A percentile compares a stretch with the other conserved stretches of the same genome.
phyloP scores from a whole-genome alignment of 2,113 vertebrate species.

The Xiphias gladius region DNA sequence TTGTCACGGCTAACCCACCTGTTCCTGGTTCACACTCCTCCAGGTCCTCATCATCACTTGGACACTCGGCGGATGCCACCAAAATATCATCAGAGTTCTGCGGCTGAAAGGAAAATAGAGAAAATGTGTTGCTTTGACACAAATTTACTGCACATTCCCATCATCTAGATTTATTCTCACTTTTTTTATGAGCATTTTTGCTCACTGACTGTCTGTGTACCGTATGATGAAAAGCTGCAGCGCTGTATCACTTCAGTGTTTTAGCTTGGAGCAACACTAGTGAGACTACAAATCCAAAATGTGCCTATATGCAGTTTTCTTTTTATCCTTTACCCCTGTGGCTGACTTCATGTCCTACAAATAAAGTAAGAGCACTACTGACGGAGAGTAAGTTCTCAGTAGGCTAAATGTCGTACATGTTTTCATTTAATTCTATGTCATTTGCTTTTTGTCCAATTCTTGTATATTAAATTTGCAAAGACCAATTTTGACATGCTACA shows the following conservation, averaged over 20 bases:
- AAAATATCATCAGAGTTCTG: conserved; percentile 96
- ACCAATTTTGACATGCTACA: conserved; percentile 16
- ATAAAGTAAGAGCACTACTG: conserved; percentile 29
- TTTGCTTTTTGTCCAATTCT: conserved; percentile 7
- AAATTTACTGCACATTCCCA: conserved; percentile 20
- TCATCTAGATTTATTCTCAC: conserved; percentile 2
- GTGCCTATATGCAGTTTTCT: conserved; percentile 50
- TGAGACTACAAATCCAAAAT: conserved; percentile 45
- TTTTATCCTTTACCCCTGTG: conserved; percentile 45
- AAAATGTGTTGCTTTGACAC: conserved; percentile 17
- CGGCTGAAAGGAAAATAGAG: conserved; percentile 53
- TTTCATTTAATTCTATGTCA: conserved; percentile 24
- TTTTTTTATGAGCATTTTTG: conserved; percentile 19
- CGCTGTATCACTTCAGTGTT: conserved; percentile 43
- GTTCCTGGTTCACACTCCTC: conserved; percentile 96
- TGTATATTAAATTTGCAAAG: conserved; percentile 16
- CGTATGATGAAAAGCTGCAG: conserved; percentile 46
- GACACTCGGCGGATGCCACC: conserved; percentile 95
- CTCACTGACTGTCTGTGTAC: conserved; percentile 27
- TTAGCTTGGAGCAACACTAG: conserved; percentile 48
- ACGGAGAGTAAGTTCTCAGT: conserved; percentile 16
- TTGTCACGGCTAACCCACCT: conserved; percentile 86
- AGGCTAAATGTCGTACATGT: conserved; percentile 19
- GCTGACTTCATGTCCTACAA: conserved; percentile 47
- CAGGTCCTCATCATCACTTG: conserved; percentile 96